phyloP scores from a whole-genome alignment of 2,113 vertebrate genomes.

The Gadus macrocephalus region DNA sequence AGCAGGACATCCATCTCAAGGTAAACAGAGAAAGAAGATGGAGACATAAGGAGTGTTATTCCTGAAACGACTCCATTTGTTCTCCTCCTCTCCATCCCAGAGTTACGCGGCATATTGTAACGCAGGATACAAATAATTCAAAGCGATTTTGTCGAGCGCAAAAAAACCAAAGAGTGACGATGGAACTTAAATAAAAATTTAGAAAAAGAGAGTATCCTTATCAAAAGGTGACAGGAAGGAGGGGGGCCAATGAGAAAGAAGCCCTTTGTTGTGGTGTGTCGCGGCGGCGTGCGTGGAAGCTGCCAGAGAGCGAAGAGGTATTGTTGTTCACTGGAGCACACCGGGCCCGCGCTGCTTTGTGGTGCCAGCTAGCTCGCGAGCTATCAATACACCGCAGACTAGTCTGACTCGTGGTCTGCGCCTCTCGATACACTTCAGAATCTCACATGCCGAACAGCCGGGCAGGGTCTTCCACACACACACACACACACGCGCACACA shows the following conservation, averaged over 20 bases:
- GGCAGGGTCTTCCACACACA: conserved; percentile 30
- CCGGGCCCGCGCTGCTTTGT: conserved; percentile 68
- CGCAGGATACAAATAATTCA: no score
- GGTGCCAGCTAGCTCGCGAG: conserved; percentile 68
- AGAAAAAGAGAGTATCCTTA: conserved; percentile 39
- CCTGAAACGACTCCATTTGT: conserved; percentile 3
- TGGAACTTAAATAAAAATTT: conserved; percentile 43
- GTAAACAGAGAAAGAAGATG: no score
- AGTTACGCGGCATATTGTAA: no score
- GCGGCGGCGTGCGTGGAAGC: conserved; percentile 57
- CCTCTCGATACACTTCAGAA: conserved; percentile 70
- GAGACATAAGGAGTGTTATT: background rate
- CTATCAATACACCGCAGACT: conserved; percentile 78
- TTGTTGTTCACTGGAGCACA: conserved; percentile 75
- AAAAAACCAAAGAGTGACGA: conserved; percentile 1
- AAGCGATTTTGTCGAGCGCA: no score
- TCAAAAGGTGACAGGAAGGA: conserved; percentile 61
- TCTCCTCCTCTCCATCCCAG: no score
- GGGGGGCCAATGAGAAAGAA: conserved; percentile 36
- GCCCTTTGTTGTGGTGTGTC: conserved; percentile 66
- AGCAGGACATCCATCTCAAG: no score
- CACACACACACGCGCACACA: background rate
- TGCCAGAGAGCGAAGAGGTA: conserved; percentile 66
- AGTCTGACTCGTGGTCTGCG: conserved; percentile 67
- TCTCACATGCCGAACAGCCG: conserved; percentile 53